Conservation (phyloP, 1,140 invertebrate species). For the Odontomachus brunneus region DNA sequence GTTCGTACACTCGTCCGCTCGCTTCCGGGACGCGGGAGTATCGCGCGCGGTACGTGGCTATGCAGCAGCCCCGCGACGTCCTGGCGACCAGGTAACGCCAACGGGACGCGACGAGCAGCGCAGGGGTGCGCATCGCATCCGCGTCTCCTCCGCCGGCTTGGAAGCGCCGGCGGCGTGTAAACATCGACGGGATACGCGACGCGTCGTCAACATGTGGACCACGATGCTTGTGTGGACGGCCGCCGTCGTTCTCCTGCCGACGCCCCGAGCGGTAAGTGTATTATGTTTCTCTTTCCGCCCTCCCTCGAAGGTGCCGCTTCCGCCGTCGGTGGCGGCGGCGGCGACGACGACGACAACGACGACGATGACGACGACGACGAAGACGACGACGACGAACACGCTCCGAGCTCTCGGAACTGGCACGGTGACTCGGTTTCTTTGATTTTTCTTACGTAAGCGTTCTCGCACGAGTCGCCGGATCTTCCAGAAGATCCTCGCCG, state of each 20-base stretch:
- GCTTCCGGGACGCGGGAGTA: constrained; percentile 1
- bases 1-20: background rate
- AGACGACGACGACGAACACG: too few species aligned
- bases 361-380: too few species aligned
- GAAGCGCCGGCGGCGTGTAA: constrained; percentile 76
- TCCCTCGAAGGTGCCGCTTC: background rate
- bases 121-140: constrained; percentile 48
- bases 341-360: too few species aligned
- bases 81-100: constrained; percentile 80
- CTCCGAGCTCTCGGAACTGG: background rate
- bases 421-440: too few species aligned
- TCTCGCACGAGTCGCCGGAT: too few species aligned
- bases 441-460: background rate
- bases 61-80: constrained; percentile 76
- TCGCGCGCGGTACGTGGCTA: constrained; percentile 71
- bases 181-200: constrained; percentile 74
- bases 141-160: constrained; percentile 63
- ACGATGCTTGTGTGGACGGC: constrained; percentile 81
- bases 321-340: too few species aligned
- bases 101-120: constrained; percentile 43
- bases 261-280: constrained; percentile 80
- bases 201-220: constrained; percentile 82
- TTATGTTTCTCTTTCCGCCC: background rate
- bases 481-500: too few species aligned
- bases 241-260: constrained; percentile 80